Percentiles rank a stretch among this genome's conserved stretches.
Evolutionary conservation across 2,113 vertebrate genomes (phyloP).

Genomic region (Platichthys stellatus): DNA sequence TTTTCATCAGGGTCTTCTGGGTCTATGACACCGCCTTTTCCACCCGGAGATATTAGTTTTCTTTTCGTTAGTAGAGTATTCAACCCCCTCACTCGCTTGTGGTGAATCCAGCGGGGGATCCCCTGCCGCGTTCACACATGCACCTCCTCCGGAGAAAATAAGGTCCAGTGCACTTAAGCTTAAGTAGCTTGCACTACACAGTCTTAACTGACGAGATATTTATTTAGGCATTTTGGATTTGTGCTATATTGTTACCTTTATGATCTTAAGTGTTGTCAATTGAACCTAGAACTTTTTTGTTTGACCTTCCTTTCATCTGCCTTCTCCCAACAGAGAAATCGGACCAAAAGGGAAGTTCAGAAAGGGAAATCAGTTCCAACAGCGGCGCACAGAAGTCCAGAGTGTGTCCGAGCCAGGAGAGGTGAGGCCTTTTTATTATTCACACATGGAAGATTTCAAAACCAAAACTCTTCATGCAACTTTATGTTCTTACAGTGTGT

Average conservation of each 20-base stretch:
- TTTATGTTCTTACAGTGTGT: not conserved
- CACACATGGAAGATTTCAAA: not conserved
- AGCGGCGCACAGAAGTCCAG: slow-evolving; percentile 45
- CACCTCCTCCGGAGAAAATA: too few species aligned
- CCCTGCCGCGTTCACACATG: too few species aligned
- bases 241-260: not conserved
- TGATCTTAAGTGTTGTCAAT: not conserved
- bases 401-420: slow-evolving; percentile 57
- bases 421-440: slow-evolving; percentile 50
- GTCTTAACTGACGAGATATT: too few species aligned
- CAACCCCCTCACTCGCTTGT: too few species aligned
- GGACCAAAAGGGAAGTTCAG: slow-evolving; percentile 58
- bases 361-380: slow-evolving; percentile 53
- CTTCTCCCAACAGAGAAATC: slow-evolving; percentile 68
- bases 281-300: not conserved
- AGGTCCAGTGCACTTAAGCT: too few species aligned
- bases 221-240: too few species aligned
- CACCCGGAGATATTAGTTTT: too few species aligned
- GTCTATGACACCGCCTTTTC: too few species aligned
- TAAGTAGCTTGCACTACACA: too few species aligned
- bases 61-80: too few species aligned
- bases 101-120: too few species aligned
- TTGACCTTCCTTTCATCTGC: not conserved
- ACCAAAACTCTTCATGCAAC: not conserved
- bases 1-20: too few species aligned